These are phyloP conservation scores for Diploscapter pachys DNA, from an alignment of 1,140 invertebrate genomes.

Conservation along the genomic window DNA sequence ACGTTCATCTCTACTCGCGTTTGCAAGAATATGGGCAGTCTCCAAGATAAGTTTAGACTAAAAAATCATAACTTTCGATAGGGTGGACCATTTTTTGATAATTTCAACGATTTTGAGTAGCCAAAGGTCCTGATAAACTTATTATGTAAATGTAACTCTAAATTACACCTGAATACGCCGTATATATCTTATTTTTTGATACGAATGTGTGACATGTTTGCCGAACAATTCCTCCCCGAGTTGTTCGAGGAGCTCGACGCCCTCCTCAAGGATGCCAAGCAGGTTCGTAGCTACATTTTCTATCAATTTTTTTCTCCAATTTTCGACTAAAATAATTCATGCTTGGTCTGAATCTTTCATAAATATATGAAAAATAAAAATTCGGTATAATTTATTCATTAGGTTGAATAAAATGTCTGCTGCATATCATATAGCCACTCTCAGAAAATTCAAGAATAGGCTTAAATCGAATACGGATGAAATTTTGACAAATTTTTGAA, in stretches of 20 bases:
- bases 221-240: constrained; percentile 53
- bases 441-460: too few relatives aligned
- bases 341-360: constrained; percentile 2
- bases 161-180: too few relatives aligned
- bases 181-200: neutral
- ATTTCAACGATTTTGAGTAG: constrained; percentile 9
- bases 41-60: constrained; percentile 33
- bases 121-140: constrained; percentile 15
- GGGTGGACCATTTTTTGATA: constrained; percentile 1
- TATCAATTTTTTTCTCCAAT: neutral
- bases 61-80: too few relatives aligned
- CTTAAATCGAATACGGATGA: too few relatives aligned
- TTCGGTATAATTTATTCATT: neutral
- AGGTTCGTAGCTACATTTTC: constrained; percentile 7
- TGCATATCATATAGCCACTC: too few relatives aligned
- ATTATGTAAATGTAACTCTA: neutral
- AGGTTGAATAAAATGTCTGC: neutral
- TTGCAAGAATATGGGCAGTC: constrained; percentile 45
- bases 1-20: constrained; percentile 47
- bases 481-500: too few relatives aligned
- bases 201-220: constrained; percentile 47
- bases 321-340: neutral
- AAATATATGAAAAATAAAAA: neutral
- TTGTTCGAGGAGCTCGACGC: constrained; percentile 51
- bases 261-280: constrained; percentile 42